Base-by-base conservation (phyloP, 2,113 vertebrate genomes). In the Parotia lawesii region DNA sequence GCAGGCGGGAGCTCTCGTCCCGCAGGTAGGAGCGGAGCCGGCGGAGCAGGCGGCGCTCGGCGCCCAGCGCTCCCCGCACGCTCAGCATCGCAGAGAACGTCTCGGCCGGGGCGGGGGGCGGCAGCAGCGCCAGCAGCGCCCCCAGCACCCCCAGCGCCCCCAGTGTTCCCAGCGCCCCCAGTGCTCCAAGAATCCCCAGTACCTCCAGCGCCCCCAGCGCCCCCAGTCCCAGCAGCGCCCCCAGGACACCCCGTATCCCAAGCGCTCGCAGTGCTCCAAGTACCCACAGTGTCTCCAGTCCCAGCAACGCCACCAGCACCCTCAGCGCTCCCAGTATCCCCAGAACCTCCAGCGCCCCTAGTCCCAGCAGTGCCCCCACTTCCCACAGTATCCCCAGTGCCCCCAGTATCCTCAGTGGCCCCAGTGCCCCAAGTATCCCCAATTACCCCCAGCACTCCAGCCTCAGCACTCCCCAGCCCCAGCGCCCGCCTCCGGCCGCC, bases 21-120 rank as follows among this genome's bases (percentile, higher is more conserved):
- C 71, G 28, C 80, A 95, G 94, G 65, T 95, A 77, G 50, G 71
- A 47, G 5, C 85, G 88, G 33, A 93, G 94, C 18, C 70, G 61
- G 50, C 71, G 65, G 44, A 95, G 94, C 65, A 95, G 87, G 17
- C 83, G 74, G 24, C 74, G 48, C 84, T 91, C 94, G 70, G 58
- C 23, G 28, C 79, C 38, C 74, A 90, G 79, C 18, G 84, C 87
- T 60, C 33, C 24, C 20, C 91, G 79, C 48, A 95, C 70, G 74
- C 94, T 95, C 74, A 70, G 47, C 94, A 91, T 85, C 6, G 94
- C 90, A 5, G 91, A 48, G 87, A 53, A 93, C 7, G 90, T 95
- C 42, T 95, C 90, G 5, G 78, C 87, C 5, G 83, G 87, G 73
- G 42, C 40, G 20, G 67, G 88, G 47, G 82, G 73, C 27, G 77